Evolutionary conservation across 2,113 vertebrate genomes (phyloP).

Genomic region (Rissa tridactyla): DNA sequence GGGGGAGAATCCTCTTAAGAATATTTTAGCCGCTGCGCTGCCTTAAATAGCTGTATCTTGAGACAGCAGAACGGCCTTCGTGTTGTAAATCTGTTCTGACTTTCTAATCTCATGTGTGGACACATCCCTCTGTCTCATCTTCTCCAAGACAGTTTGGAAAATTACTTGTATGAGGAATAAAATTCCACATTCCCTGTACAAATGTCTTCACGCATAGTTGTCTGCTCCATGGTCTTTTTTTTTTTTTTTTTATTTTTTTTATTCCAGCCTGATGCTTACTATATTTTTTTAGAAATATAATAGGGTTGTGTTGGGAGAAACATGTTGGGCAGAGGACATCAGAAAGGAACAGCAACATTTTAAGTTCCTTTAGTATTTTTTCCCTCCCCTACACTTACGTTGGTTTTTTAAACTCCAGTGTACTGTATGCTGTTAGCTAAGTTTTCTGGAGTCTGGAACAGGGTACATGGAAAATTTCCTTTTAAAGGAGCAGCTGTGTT

Average conservation of each 20-base stretch:
- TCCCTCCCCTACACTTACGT: fast-evolving
- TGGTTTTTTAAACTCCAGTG: neutral
- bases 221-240: neutral
- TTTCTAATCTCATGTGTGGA: neutral
- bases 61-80: neutral
- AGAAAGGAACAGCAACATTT: neutral
- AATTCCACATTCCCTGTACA: constrained; percentile 25
- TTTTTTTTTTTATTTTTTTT: neutral
- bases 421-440: neutral
- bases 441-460: neutral
- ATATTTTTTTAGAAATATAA: neutral
- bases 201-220: constrained; percentile 3
- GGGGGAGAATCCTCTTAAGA: neutral
- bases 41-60: neutral
- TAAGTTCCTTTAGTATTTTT: neutral
- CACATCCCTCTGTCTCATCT: neutral
- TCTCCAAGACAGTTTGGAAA: constrained; percentile 46
- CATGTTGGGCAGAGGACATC: neutral
- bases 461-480: neutral
- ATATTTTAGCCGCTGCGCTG: neutral
- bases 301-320: neutral
- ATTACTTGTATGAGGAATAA: constrained; percentile 4
- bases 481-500: neutral
- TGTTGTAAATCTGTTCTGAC: neutral
- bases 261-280: neutral